Evolutionary conservation across 2,888 invertebrate genomes (phyloP).

Genomic region (Chrysolina americana): DNA sequence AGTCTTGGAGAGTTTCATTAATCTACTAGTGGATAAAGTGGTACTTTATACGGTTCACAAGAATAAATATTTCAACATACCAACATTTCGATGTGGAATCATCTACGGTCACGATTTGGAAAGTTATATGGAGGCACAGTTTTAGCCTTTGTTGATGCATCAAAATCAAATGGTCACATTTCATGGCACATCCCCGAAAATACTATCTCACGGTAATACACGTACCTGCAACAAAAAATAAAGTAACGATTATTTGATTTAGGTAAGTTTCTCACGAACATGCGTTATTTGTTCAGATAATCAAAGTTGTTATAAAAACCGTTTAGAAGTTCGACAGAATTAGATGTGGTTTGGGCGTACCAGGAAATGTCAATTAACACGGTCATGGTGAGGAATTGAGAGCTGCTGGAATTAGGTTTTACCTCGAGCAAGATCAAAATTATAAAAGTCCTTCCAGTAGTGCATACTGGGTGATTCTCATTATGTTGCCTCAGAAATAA

Average conservation of each 20-base stretch:
- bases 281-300: not conserved
- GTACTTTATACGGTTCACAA: too few relatives aligned
- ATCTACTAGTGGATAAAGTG: too few relatives aligned
- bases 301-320: not conserved
- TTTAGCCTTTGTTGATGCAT: too few relatives aligned
- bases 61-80: too few relatives aligned
- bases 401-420: not conserved
- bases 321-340: not conserved
- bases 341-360: not conserved
- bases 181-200: not conserved
- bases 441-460: too few relatives aligned
- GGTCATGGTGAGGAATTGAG: not conserved
- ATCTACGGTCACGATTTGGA: too few relatives aligned
- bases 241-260: not conserved
- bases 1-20: too few relatives aligned
- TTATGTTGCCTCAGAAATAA: too few relatives aligned
- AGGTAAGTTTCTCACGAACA: not conserved
- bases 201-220: not conserved
- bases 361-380: not conserved
- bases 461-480: too few relatives aligned
- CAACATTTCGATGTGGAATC: too few relatives aligned
- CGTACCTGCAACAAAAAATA: conserved; percentile 9
- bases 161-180: not conserved
- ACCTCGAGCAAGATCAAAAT: too few relatives aligned
- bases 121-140: too few relatives aligned